Percentiles rank a stretch among this genome's conserved stretches.
Evolutionary conservation across 2,113 vertebrate species (phyloP).

Genomic region (Acinonyx jubatus): DNA sequence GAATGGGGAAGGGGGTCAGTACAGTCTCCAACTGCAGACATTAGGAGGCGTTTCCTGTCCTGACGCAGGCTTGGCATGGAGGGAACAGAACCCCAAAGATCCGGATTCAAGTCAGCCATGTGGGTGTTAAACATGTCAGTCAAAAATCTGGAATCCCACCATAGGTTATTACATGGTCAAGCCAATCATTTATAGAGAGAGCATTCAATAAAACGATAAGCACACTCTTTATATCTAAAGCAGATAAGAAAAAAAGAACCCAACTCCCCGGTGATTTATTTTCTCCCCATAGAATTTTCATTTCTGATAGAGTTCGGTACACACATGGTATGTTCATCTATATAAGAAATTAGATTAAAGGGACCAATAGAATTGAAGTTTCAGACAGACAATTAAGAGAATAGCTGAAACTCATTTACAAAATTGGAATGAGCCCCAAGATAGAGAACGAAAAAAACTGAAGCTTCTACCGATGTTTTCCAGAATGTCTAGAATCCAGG

Average conservation of each 20-base stretch:
- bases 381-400: not conserved
- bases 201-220: not conserved
- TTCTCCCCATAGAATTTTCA: not conserved
- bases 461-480: not conserved
- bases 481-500: constrained; percentile 18
- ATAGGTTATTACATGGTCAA: not conserved
- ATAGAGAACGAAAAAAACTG: not conserved
- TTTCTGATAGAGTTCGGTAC: not conserved
- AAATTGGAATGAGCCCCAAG: not conserved
- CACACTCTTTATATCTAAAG: not conserved
- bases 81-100: not conserved
- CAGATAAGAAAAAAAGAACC: not conserved
- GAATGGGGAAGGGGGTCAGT: not conserved
- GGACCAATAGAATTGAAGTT: not conserved
- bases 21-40: not conserved
- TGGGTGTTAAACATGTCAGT: constrained; percentile 1
- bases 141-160: constrained; percentile 10
- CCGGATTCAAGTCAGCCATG: not conserved
- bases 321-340: not conserved
- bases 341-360: not conserved
- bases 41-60: not conserved
- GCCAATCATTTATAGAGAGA: not conserved
- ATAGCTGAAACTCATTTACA: constrained; percentile 33
- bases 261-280: not conserved
- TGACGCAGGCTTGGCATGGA: not conserved